Evolutionary conservation across 2,797 vertebrate genomes (phyloP), one percentile per base, ranked within the genome.

Genomic region (Acrossocheilus wenchowensis): DNA sequence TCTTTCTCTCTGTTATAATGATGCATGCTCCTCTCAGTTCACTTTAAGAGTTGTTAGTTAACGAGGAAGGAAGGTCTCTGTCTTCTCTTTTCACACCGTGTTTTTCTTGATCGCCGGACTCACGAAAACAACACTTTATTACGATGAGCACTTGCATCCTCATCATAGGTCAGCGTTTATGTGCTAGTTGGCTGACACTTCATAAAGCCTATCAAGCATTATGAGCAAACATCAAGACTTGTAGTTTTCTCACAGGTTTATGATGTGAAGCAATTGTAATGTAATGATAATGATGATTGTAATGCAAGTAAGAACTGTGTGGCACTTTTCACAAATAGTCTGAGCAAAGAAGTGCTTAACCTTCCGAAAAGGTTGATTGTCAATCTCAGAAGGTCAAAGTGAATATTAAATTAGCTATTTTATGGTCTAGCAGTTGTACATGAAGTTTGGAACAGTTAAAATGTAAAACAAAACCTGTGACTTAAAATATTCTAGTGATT

Each of bases 41-140:
- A 60, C 36, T 79, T 72, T 85, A 39, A 85, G 9, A 39, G 54
- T 43, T 81, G 45, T 36, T 84, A 26, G 30, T 78, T 87, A 89
- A 81, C 12, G 17, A 74, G 75, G 71, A 82, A 23, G 26, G 80
- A 73, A n/a, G 85, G 1, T 50, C 21, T 83, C 48, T 79, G 52
- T 87, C 85, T 82, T 48, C 39, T 77, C 34, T 21, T 15, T 69
- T 85, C 39, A 72, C 26, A 54, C 36, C 39, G 5, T 12, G 30
- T 66, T 64, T 88, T 62, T 26, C 60, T 73, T 84, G 71, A 85
- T 34, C 71, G 43, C 62, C 52, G 7, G n/a, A 50, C 34, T 80
- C 60, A 52, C 26, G 23, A 66, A 87, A 57, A 19, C 21, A 4
- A 48, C 45, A 78, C 15, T 9, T 84, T 26, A 69, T 78, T 50